Base-by-base conservation (phyloP, 2,797 vertebrate species). In the Pampus argenteus region DNA sequence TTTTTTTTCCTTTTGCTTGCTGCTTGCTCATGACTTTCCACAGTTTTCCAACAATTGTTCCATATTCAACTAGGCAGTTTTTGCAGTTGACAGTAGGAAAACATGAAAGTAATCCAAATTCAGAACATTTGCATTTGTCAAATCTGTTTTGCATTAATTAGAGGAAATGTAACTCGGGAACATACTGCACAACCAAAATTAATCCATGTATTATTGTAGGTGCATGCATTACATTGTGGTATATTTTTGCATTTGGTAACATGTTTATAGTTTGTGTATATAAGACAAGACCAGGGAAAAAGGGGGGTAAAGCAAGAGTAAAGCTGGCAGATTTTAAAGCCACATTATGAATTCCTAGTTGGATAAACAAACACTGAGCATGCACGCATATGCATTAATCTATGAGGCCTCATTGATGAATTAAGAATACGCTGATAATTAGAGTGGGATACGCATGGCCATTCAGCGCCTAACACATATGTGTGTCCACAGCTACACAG, bases 21-120 rank as follows among this genome's bases (percentile, higher is more conserved):
- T 89, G 89, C 86, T 87, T 71, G 76, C 83, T 86, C 77, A 82
- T 73, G 86, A 89, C 70, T 89, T 88, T 91, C 82, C 87, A 82
- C 87, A 82, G 64, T 83, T 84, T 85, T 85, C 74, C 66, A 82
- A 82, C 80, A 79, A 42, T 85, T 78, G 67, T 72, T 86, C 61
- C 57, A 79, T 74, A 63, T 75, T 84, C 50, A 44, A 50, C 67
- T 7, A n/a, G 54, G 44, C 60, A 40, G 42, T 25, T 31, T n/a
- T 13, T 66, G 71, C 8, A 47, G 28, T 74, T 63, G 45, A 31
- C 5, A 49, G 40, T 7, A 6, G 5, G 29, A 23, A 42, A 23
- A 57, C 66, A 63, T 47, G 22, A 45, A 60, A 28, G 17, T 34
- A 29, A 54, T 71, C 40, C 44, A 73, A 73, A 55, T 22, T 45